phyloP scores from a whole-genome alignment of 2,888 invertebrate genomes.

The Pseudococcus viburni region DNA sequence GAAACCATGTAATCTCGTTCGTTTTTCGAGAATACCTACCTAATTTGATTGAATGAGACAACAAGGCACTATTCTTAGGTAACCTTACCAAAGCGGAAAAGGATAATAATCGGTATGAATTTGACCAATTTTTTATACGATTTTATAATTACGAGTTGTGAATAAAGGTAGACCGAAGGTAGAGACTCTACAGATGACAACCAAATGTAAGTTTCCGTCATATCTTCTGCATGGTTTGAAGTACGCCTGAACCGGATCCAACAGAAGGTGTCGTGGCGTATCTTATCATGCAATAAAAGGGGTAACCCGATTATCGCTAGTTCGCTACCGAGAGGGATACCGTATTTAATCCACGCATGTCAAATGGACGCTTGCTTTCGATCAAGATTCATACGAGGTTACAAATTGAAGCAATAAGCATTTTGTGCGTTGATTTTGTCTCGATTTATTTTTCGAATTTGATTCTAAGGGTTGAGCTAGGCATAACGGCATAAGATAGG shows the following conservation, averaged over 20 bases:
- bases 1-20: not conserved
- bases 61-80: not conserved
- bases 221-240: conserved; percentile 17
- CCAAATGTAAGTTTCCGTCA: conserved; percentile 46
- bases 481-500: too few relatives aligned
- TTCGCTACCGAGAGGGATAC: not conserved
- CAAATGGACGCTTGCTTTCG: conserved; percentile 52
- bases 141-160: conserved; percentile 13
- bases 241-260: conserved; percentile 37
- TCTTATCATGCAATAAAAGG: conserved; percentile 19
- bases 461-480: too few relatives aligned
- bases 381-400: not conserved
- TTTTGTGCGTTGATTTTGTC: not conserved
- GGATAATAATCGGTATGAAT: conserved; percentile 40
- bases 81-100: conserved; percentile 20
- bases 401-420: conserved; percentile 21
- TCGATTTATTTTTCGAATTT: too few relatives aligned
- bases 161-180: not conserved
- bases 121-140: conserved; percentile 30
- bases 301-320: conserved; percentile 46
- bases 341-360: conserved; percentile 50
- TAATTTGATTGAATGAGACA: not conserved
- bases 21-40: not conserved
- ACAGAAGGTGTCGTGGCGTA: conserved; percentile 51
- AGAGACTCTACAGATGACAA: conserved; percentile 27